Conservation (phyloP, 2,888 invertebrate genomes). For the Leptarthrus brevirostris region DNA sequence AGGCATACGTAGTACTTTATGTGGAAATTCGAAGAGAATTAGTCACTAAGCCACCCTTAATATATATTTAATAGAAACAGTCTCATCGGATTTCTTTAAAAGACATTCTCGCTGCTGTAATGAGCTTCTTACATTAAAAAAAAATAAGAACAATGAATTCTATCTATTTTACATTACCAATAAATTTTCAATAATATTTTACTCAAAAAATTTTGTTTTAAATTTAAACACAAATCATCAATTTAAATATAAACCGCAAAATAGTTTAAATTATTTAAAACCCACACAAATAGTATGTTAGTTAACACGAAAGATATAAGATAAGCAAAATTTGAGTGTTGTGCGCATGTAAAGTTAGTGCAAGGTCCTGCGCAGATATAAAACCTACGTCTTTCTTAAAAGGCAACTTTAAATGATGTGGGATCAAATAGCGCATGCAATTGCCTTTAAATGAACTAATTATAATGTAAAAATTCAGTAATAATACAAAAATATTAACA, state of each 20-base stretch:
- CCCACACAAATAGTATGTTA: slow-evolving; percentile 51
- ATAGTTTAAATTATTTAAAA: neutral
- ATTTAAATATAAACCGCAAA: slow-evolving; percentile 22
- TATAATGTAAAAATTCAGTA: no score
- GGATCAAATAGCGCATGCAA: slow-evolving; percentile 16
- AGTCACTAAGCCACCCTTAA: no score
- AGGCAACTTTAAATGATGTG: neutral
- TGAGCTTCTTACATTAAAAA: no score
- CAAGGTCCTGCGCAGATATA: slow-evolving; percentile 38
- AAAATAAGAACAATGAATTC: no score
- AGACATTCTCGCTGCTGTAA: no score
- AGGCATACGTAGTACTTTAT: no score
- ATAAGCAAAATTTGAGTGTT: slow-evolving; percentile 54
- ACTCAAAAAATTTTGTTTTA: neutral
- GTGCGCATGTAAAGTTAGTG: slow-evolving; percentile 52
- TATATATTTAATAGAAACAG: no score
- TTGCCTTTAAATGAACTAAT: slow-evolving; percentile 13
- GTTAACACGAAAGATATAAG: slow-evolving; percentile 60
- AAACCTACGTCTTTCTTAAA: neutral
- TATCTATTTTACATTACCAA: no score
- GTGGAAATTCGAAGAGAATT: no score
- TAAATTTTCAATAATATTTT: no score
- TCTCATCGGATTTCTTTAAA: no score
- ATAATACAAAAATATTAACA: no score
- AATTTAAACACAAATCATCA: slow-evolving; percentile 27